These are phyloP conservation scores for Anoplius nigerrimus DNA, from an alignment of 2,888 invertebrate species.

Conservation along the genomic window DNA sequence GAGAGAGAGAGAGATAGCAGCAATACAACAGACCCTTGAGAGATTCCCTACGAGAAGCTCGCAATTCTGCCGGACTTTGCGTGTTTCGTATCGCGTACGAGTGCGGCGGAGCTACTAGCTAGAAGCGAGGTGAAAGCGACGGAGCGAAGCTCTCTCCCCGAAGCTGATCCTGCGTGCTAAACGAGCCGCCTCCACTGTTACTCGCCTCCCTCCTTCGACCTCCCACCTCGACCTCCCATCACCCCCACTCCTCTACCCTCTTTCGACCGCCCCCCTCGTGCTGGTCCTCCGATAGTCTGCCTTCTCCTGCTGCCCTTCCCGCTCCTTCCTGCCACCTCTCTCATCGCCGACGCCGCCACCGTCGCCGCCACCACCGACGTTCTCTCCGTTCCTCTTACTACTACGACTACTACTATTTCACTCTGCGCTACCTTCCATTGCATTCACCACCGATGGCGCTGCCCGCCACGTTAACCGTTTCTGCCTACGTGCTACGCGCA, in stretches of 20 bases:
- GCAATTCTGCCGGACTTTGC: conserved; percentile 10
- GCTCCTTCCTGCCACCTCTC: conserved; percentile 10
- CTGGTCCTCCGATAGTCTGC: background rate
- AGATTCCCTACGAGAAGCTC: conserved; percentile 25
- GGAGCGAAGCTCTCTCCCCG: conserved; percentile 53
- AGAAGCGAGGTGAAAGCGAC: conserved; percentile 46
- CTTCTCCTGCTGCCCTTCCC: conserved; percentile 33
- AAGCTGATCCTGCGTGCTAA: conserved; percentile 70
- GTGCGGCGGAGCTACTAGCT: conserved; percentile 56
- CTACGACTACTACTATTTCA: conserved; percentile 29
- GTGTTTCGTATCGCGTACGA: conserved; percentile 46
- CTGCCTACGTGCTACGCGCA: background rate
- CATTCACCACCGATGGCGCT: conserved; percentile 30
- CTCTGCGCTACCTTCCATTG: conserved; percentile 30
- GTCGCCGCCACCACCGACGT: conserved; percentile 15
- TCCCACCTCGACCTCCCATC: conserved; percentile 14
- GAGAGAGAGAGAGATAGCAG: conserved; percentile 1
- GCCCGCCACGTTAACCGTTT: conserved; percentile 19
- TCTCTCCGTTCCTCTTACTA: conserved; percentile 23
- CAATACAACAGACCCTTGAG: background rate
- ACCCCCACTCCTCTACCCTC: conserved; percentile 13
- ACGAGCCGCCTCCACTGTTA: conserved; percentile 59
- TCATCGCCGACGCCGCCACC: conserved; percentile 23
- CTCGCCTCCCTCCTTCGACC: conserved; percentile 10
- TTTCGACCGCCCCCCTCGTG: conserved; percentile 5